Base-by-base conservation (phyloP, 2,113 vertebrate species). In the Orthonyx spaldingii region DNA sequence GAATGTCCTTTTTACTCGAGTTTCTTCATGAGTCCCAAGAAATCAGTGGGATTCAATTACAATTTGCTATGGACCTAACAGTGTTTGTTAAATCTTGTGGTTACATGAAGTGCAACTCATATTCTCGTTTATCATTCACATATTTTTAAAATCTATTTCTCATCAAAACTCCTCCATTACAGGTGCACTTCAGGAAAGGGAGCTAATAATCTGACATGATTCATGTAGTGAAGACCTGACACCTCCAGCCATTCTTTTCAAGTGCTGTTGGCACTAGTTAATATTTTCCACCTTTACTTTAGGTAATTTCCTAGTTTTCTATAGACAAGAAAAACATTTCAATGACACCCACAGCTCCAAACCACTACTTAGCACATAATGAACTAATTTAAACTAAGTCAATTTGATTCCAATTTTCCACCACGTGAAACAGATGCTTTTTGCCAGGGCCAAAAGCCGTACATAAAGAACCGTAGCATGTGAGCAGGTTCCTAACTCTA, bases 281-380 rank as follows among this genome's bases (percentile, higher is more conserved):
- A 81, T 94, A 90, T 92, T 96, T 94, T 96, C 95, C 90, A 92
- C 88, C 89, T 95, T 96, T 95, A 93, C 81, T 96, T 92, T 88
- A 88, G 53, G 69, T 82, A 88, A 97, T 96, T 96, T 96, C 86
- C 82, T 90, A 83, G 52, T 70, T 93, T 93, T 95, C 90, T 83
- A 47, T 87, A 84, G 88, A 88, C 86, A 96, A 96, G 92, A 84
- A 96, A 97, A 97, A 94, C 88, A 93, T 92, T 96, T 90, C 86
- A 95, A 24, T 94, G 91, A 95, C 81, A 97, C 68, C 85, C 95
- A 70, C 84, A 93, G 81, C 84, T 91, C 90, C 75, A 95, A 96
- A 94, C 90, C 93, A 87, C 95, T 91, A 95, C 79, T 97, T 97
- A 97, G 88, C 95, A 96, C 91, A 92, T 94, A 96, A 95, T 96